A percentile compares a stretch with the other conserved stretches of the same genome.
These are phyloP conservation scores for Chalcis sispes DNA, from an alignment of 2,888 invertebrate genomes.

Conservation along the genomic window DNA sequence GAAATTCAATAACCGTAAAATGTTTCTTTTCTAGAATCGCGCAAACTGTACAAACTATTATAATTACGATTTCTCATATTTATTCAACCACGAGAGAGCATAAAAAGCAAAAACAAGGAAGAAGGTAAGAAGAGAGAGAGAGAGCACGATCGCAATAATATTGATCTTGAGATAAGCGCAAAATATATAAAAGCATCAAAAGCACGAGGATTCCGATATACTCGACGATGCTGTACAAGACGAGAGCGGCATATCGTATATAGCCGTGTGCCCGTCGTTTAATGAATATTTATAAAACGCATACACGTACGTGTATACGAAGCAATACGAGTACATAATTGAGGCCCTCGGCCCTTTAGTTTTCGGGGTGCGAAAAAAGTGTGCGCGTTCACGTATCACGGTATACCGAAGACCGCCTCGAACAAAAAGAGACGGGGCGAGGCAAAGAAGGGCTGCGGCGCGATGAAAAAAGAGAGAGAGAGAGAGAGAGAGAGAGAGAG, in stretches of 20 bases:
- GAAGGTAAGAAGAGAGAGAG: not conserved
- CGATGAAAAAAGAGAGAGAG: not conserved
- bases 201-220: not conserved
- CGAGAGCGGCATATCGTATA: no score
- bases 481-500: not conserved
- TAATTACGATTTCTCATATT: not conserved
- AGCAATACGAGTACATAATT: not conserved
- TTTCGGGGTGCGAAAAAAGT: not conserved
- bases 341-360: not conserved
- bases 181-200: slow-evolving; percentile 40
- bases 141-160: not conserved
- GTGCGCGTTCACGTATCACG: no score
- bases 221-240: no score
- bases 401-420: not conserved
- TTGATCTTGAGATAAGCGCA: slow-evolving; percentile 44
- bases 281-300: slow-evolving; percentile 38
- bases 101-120: not conserved
- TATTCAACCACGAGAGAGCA: no score
- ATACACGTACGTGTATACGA: no score
- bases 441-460: not conserved
- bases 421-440: not conserved
- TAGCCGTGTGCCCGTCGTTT: not conserved
- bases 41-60: not conserved
- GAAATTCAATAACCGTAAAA: no score
- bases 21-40: not conserved